Base-by-base conservation (phyloP, 2,888 invertebrate species). In the Cerastis rubricosa region DNA sequence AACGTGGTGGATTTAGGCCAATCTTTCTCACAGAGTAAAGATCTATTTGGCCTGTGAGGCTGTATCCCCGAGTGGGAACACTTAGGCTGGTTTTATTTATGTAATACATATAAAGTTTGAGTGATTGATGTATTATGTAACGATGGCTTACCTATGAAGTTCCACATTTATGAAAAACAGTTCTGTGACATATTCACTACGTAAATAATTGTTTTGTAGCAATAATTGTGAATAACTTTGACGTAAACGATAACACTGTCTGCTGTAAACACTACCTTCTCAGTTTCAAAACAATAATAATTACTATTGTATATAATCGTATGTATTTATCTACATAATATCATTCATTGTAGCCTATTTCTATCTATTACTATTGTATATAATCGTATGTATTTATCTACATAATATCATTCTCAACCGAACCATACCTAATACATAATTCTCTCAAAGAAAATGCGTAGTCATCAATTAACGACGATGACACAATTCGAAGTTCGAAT, bases 181-280 rank as follows among this genome's bases (percentile, higher is more conserved):
- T 11, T 35, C n/a, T 61, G 35, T 9, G 35, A 61, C 19, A 61
- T 35, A 19, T 40, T 25, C 11, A 35, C 40, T 54, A 70, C 40
- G 61, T 74, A 74, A 74, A 57, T 67, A 80, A 64, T 14, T 40
- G 17, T 43, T 49, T 49, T 80, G 14, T 59, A 61, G 25, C 22
- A 25, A 45, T 49, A 35, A 63, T 51, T 54, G 40, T 64, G 45
- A 69, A 61, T 65, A 40, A 65, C 40, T 19, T 29, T 61, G 54
- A 61, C 73, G 49, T 67, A 40, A 54, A 61, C 29, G 65, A 74
- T 71, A 69, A 78, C 59, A 73, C 4, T 25, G 35, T 40, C 29
- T 7, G 14, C 63, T 47, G 69, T 81, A 77, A 57, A 68, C 68
- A 59, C 12, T 47, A 66, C 22, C 43, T 35, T 64, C 49, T 59